These are phyloP conservation scores for Andrena marginata DNA, from an alignment of 2,888 invertebrate genomes.

Conservation along the genomic window DNA sequence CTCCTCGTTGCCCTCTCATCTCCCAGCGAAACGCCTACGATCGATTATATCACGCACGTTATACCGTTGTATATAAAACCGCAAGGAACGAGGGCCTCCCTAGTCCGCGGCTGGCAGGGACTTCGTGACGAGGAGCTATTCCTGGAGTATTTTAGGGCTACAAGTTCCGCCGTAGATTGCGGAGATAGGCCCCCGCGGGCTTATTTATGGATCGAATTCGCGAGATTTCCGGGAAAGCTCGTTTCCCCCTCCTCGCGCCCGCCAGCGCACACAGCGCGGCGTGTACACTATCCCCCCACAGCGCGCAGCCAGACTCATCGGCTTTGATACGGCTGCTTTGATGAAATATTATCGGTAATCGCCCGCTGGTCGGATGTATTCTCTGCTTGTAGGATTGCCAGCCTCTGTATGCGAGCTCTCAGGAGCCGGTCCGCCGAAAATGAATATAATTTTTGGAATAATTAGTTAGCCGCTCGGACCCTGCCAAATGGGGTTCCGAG, in stretches of 20 bases:
- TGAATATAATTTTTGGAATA: background rate
- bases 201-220: constrained; percentile 75
- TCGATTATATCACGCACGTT: constrained; percentile 68
- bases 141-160: constrained; percentile 73
- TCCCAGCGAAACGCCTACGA: constrained; percentile 49
- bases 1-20: constrained; percentile 63
- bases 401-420: background rate
- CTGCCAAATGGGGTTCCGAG: background rate
- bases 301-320: constrained; percentile 17
- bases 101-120: constrained; percentile 44
- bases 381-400: background rate
- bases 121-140: constrained; percentile 74
- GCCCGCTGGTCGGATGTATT: constrained; percentile 5
- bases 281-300: constrained; percentile 1
- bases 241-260: constrained; percentile 34
- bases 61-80: constrained; percentile 66
- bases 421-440: background rate
- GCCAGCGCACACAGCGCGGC: background rate
- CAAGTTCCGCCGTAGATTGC: constrained; percentile 73
- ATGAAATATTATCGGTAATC: constrained; percentile 46
- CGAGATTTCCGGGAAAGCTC: constrained; percentile 72
- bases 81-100: constrained; percentile 29
- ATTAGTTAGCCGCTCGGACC: background rate
- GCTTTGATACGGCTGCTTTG: constrained; percentile 42
- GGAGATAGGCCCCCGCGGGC: constrained; percentile 69